phyloP scores from a whole-genome alignment of 2,797 vertebrate species.

The Spheniscus humboldti region DNA sequence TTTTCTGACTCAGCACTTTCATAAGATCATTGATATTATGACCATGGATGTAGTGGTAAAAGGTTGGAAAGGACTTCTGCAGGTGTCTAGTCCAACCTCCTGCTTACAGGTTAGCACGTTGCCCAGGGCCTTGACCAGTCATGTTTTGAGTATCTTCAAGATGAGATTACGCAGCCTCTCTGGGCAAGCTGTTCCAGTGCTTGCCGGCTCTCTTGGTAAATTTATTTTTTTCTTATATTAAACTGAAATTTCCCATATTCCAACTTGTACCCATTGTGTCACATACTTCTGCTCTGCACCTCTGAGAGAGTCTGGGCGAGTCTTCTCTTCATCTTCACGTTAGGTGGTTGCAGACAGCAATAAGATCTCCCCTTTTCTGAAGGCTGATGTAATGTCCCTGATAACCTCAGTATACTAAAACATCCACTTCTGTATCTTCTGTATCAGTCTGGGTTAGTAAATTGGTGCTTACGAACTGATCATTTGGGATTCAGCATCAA shows the following conservation, averaged over 20 bases:
- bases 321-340: not conserved
- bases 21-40: not conserved
- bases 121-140: not conserved
- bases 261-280: not conserved
- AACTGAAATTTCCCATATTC: not conserved
- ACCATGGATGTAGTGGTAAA: not conserved
- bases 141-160: not conserved
- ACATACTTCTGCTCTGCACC: not conserved
- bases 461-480: not conserved
- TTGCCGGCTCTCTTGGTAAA: not conserved
- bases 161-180: not conserved
- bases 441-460: not conserved
- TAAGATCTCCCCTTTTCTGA: not conserved
- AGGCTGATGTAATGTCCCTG: not conserved
- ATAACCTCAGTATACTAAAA: not conserved
- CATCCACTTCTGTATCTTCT: not conserved
- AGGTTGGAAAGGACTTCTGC: not conserved
- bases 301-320: not conserved
- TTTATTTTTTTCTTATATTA: not conserved
- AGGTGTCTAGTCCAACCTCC: not conserved
- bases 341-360: not conserved
- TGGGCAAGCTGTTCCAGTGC: not conserved
- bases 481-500: not conserved
- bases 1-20: not conserved
- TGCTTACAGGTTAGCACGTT: not conserved